A percentile compares a stretch with the other conserved stretches of the same genome.
phyloP scores from a whole-genome alignment of 1,140 invertebrate species.

The Bradynema listronoti region DNA sequence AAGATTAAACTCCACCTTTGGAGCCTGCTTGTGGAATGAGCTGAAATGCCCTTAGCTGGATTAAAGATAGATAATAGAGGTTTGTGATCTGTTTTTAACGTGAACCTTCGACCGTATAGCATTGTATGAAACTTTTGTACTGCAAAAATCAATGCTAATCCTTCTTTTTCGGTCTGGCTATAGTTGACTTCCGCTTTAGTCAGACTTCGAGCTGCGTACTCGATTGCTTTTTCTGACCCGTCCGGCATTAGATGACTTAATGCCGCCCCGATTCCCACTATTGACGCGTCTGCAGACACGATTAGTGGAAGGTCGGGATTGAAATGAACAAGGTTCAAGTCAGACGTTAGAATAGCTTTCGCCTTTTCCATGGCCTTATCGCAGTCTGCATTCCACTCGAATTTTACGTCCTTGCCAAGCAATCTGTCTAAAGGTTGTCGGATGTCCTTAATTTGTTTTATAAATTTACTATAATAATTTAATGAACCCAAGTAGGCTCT shows the following conservation, averaged over 20 bases:
- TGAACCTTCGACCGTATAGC: slow-evolving; percentile 11
- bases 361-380: slow-evolving; percentile 38
- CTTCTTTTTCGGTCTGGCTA: slow-evolving; percentile 62
- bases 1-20: slow-evolving; percentile 16
- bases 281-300: slow-evolving; percentile 60
- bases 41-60: slow-evolving; percentile 9
- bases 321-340: slow-evolving; percentile 54
- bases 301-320: slow-evolving; percentile 55
- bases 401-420: slow-evolving; percentile 26
- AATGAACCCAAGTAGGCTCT: slow-evolving; percentile 44
- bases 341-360: slow-evolving; percentile 44
- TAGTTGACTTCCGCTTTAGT: slow-evolving; percentile 60
- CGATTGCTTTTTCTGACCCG: slow-evolving; percentile 58
- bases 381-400: slow-evolving; percentile 2
- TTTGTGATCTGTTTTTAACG: slow-evolving; percentile 17
- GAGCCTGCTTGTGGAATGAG: slow-evolving; percentile 15
- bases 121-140: slow-evolving; percentile 16
- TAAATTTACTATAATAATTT: slow-evolving; percentile 34
- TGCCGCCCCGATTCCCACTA: slow-evolving; percentile 60
- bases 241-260: slow-evolving; percentile 59
- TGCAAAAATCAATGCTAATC: slow-evolving; percentile 16
- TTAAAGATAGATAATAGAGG: slow-evolving; percentile 20
- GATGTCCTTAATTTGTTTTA: slow-evolving; percentile 15
- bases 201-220: slow-evolving; percentile 59
- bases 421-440: slow-evolving; percentile 22